A percentile compares a stretch with the other conserved stretches of the same genome.
Conservation (phyloP, 2,888 invertebrate genomes). For the Drosophila mercatorum region DNA sequence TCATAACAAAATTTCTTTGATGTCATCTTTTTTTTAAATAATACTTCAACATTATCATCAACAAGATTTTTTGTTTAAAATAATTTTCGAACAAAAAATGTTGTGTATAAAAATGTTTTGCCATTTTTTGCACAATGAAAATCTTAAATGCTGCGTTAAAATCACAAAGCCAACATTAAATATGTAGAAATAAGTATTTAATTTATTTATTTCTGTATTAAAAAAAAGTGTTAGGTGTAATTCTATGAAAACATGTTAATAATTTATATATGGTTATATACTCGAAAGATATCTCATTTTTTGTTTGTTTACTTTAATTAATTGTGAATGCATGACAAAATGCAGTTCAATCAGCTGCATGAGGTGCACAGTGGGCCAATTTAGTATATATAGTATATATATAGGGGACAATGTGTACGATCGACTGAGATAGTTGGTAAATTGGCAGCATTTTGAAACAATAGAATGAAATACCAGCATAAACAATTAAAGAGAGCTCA, state of each 20-base stretch:
- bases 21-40: neutral
- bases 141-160: slow-evolving; percentile 10
- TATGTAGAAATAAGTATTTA: neutral
- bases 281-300: neutral
- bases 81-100: neutral
- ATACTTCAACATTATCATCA: neutral
- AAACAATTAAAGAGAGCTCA: slow-evolving; percentile 67
- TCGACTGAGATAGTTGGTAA: slow-evolving; percentile 28
- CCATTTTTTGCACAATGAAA: neutral
- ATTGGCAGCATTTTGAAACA: slow-evolving; percentile 40
- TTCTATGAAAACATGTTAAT: slow-evolving; percentile 12
- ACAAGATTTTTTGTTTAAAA: neutral
- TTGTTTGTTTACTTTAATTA: slow-evolving; percentile 11
- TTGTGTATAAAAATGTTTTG: neutral
- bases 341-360: slow-evolving; percentile 59
- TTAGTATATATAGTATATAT: slow-evolving; percentile 2
- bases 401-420: slow-evolving; percentile 10
- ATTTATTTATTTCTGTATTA: neutral
- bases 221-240: slow-evolving; percentile 1
- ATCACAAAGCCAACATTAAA: slow-evolving; percentile 7
- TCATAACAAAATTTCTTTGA: neutral
- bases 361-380: slow-evolving; percentile 1
- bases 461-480: slow-evolving; percentile 56
- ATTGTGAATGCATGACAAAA: slow-evolving; percentile 72
- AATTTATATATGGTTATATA: slow-evolving; percentile 8